phyloP scores from a whole-genome alignment of 2,888 invertebrate species.

The Drosophila borealis region DNA sequence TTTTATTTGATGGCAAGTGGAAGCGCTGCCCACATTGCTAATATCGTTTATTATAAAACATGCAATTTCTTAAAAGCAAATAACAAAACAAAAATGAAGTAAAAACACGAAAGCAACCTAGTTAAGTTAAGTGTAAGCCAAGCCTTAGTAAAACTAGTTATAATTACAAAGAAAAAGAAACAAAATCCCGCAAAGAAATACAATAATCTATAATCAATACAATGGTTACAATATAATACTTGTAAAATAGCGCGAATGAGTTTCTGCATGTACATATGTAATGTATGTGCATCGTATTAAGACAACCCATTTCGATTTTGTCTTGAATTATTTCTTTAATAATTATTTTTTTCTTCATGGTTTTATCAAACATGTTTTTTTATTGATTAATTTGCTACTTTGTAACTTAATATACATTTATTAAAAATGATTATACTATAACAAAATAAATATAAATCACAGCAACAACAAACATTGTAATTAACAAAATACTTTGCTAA shows the following conservation, averaged over 20 bases:
- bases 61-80: slow-evolving; percentile 60
- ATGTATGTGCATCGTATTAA: slow-evolving; percentile 11
- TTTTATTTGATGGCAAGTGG: slow-evolving; percentile 50
- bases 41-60: slow-evolving; percentile 57
- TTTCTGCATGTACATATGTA: slow-evolving; percentile 26
- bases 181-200: slow-evolving; percentile 26
- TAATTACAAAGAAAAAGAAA: slow-evolving; percentile 51
- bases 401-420: slow-evolving; percentile 44
- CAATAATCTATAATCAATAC: slow-evolving; percentile 50
- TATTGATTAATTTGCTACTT: slow-evolving; percentile 53
- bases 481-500: slow-evolving; percentile 73
- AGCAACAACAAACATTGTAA: slow-evolving; percentile 65
- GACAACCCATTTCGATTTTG: slow-evolving; percentile 14
- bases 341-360: slow-evolving; percentile 38
- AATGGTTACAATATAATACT: slow-evolving; percentile 62
- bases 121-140: slow-evolving; percentile 75
- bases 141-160: slow-evolving; percentile 77
- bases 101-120: slow-evolving; percentile 51
- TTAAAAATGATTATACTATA: slow-evolving; percentile 46
- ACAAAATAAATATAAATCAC: slow-evolving; percentile 44
- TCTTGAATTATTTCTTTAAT: slow-evolving; percentile 54
- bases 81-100: slow-evolving; percentile 46
- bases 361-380: slow-evolving; percentile 50
- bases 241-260: slow-evolving; percentile 67
- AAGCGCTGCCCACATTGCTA: slow-evolving; percentile 25